These are phyloP conservation scores for Nannoperca obscura DNA, from an alignment of 2,797 vertebrate species.

Conservation along the genomic window DNA sequence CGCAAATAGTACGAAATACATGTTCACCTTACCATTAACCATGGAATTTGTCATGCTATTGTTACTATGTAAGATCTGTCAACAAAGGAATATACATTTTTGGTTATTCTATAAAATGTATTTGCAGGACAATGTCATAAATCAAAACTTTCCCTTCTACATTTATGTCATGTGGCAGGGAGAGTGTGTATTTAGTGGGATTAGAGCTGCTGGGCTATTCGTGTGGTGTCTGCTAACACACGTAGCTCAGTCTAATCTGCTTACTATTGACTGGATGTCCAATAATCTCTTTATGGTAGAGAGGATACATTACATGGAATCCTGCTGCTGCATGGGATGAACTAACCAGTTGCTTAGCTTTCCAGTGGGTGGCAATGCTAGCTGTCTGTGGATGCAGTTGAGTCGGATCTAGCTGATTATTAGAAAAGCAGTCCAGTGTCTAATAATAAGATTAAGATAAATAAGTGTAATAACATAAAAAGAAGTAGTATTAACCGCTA, in stretches of 20 bases:
- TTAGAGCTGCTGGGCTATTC: constrained; percentile 72
- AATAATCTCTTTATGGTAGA: constrained; percentile 78
- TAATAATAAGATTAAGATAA: constrained; percentile 23
- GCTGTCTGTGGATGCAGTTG: constrained; percentile 16
- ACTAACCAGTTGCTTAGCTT: constrained; percentile 49
- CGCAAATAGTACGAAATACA: neutral
- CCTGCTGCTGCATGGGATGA: constrained; percentile 56
- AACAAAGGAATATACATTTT: neutral
- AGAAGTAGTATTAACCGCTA: neutral
- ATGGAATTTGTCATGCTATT: neutral
- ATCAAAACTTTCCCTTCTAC: constrained; percentile 49
- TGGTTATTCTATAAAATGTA: constrained; percentile 5
- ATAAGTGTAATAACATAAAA: constrained; percentile 3
- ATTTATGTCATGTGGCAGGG: constrained; percentile 57
- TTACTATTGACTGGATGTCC: constrained; percentile 80
- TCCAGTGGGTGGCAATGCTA: constrained; percentile 29
- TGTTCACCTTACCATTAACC: neutral
- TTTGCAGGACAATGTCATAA: constrained; percentile 36
- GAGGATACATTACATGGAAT: constrained; percentile 73
- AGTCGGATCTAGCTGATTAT: constrained; percentile 12
- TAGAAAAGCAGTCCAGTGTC: neutral
- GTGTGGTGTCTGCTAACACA: constrained; percentile 74
- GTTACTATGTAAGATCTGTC: neutral
- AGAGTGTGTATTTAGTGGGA: constrained; percentile 74
- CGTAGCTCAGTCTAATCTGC: constrained; percentile 75